These are phyloP conservation scores for Torymus aiolomorphi DNA, from an alignment of 2,888 invertebrate genomes.

Conservation along the genomic window DNA sequence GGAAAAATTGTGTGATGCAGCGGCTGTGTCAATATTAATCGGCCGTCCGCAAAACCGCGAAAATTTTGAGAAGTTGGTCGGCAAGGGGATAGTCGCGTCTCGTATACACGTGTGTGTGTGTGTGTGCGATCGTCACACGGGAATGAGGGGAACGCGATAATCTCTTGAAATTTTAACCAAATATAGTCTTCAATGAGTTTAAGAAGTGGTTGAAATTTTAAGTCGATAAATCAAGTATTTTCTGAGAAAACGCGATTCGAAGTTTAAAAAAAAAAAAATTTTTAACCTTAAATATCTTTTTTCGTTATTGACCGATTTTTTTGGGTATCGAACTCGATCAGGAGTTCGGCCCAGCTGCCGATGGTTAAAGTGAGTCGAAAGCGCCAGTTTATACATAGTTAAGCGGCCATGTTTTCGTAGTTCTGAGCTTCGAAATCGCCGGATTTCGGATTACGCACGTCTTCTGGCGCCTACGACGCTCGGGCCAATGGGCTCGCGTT, in stretches of 20 bases:
- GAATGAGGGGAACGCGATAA: neutral
- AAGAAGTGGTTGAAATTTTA: too few relatives aligned
- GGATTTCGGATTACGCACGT: slow-evolving; percentile 34
- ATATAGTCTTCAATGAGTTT: too few relatives aligned
- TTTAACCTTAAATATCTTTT: too few relatives aligned
- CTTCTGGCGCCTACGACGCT: neutral
- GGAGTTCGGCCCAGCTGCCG: neutral
- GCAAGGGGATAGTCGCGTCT: neutral
- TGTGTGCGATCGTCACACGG: neutral
- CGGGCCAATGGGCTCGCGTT: neutral
- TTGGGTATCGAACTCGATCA: too few relatives aligned
- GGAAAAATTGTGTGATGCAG: neutral
- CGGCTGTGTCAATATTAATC: slow-evolving; percentile 25
- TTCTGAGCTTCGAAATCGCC: slow-evolving; percentile 30
- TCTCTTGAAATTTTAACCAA: too few relatives aligned
- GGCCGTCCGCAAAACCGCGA: slow-evolving; percentile 8
- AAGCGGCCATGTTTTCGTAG: neutral
- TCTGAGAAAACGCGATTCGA: too few relatives aligned
- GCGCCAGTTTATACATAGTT: neutral
- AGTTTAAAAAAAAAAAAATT: too few relatives aligned
- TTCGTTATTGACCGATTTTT: too few relatives aligned
- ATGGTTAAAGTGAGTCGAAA: slow-evolving; percentile 8
- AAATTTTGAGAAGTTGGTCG: neutral
- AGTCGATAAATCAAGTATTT: too few relatives aligned
- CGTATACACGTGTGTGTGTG: neutral